phyloP scores from a whole-genome alignment of 1,140 invertebrate species.

The Tetramorium simillimum region DNA sequence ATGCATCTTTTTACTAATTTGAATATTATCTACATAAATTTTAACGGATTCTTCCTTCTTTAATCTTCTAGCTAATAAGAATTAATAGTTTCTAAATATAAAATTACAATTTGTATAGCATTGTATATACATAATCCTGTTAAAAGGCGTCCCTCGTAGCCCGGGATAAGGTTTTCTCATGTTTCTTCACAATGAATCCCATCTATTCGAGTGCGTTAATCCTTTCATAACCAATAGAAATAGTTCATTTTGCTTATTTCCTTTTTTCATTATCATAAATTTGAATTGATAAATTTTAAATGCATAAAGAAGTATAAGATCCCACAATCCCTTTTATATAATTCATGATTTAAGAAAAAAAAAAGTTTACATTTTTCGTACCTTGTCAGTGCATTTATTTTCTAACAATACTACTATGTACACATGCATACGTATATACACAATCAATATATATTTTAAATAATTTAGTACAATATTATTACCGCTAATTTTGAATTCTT shows the following conservation, averaged over 20 bases:
- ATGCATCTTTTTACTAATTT: background rate
- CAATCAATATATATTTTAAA: background rate
- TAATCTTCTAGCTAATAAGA: background rate
- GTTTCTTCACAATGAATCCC: background rate
- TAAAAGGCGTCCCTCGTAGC: background rate
- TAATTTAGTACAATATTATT: background rate
- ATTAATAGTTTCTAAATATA: background rate
- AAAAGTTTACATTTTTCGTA: no score
- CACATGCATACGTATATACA: background rate
- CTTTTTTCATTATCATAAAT: background rate
- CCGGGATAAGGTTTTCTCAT: conserved; percentile 25
- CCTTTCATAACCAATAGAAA: conserved; percentile 11
- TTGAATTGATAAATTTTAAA: background rate
- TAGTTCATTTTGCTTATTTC: background rate
- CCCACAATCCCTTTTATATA: background rate
- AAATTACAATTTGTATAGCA: background rate
- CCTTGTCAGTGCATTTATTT: background rate
- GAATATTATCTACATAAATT: background rate
- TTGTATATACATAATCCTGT: conserved; percentile 2
- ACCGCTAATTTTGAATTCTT: background rate
- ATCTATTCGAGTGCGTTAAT: background rate
- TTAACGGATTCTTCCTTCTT: background rate
- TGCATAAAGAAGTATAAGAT: background rate
- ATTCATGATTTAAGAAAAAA: background rate
- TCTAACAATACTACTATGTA: background rate